Base-by-base conservation (phyloP, 2,113 vertebrate species). In the Leucopsar rothschildi region DNA sequence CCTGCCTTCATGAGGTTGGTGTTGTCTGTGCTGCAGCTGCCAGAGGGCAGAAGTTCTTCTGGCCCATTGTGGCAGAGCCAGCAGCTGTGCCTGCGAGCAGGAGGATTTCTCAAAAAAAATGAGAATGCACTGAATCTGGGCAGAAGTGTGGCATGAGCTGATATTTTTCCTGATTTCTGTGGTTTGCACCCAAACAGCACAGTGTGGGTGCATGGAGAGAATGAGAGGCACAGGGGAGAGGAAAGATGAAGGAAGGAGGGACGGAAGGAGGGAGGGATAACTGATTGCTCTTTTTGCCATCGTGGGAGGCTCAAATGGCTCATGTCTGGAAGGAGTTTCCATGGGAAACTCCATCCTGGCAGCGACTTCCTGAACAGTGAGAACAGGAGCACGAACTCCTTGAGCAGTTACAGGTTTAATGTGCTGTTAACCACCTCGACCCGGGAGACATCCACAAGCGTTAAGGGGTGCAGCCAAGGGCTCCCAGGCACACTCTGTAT, bases 1-100 rank as follows among this genome's bases (percentile, higher is more conserved):
- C 28, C 56, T 47, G 31, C 39, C 49, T 39, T 28, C 5, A 0
- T 1, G 12, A 12, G 50, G 33, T 2, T 5, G 1, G 11, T 11
- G 29, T 4, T 19, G 55, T 27, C 42, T 1, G 7, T 12, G 52
- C 49, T 1, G 2, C 12, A 11, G 63, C 45, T 49, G 45, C 45
- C 6, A 22, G 3, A 2, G 31, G 23, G 44, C 52, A 24, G 42
- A 16, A 23, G 16, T n/a, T 72, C 68, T n/a, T 20, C 27, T 2
- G 71, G 56, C 19, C 28, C 12, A 3, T 14, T 18, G 70, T 1
- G 9, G 20, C 2, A 40, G 35, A 73, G 65, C 17, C 63, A 40
- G 90, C 3, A 39, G 88, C 70, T 45, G 44, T 31, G 33, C 7
- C 29, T 22, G 18, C 24, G 28, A 68, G 60, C 27, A 14, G 9